A percentile compares a stretch with the other conserved stretches of the same genome.
Evolutionary conservation across 2,888 invertebrate species (phyloP).

Genomic region (Tiliacea aurago): DNA sequence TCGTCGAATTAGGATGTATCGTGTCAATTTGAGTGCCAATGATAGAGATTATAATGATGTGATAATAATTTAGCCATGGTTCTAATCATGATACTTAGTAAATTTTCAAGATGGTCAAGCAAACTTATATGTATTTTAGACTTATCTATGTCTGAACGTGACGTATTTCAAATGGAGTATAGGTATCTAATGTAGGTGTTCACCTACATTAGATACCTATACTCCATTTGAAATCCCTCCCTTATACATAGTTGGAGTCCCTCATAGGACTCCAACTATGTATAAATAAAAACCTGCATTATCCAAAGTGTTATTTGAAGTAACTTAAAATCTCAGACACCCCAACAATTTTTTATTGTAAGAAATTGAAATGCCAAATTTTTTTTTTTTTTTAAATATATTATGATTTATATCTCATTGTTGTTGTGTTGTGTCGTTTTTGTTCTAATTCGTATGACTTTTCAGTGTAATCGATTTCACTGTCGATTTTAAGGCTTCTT

Average conservation of each 20-base stretch:
- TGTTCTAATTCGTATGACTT: neutral
- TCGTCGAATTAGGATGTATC: slow-evolving; percentile 39
- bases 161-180: too few species aligned
- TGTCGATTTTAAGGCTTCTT: too few species aligned
- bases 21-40: slow-evolving; percentile 22
- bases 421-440: neutral
- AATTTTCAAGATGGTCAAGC: too few species aligned
- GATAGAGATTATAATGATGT: slow-evolving; percentile 11
- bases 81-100: neutral
- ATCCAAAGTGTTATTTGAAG: neutral
- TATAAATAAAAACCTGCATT: neutral
- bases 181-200: neutral
- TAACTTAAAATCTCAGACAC: neutral
- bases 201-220: too few species aligned
- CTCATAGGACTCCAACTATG: too few species aligned
- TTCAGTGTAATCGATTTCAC: too few species aligned
- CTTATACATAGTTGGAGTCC: too few species aligned
- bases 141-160: too few species aligned
- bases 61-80: neutral
- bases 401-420: too few species aligned
- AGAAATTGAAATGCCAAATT: neutral
- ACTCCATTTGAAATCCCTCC: too few species aligned
- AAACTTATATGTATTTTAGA: too few species aligned
- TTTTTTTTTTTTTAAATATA: too few species aligned
- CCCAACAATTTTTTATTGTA: neutral